These are phyloP conservation scores for Linnaemya vulpina DNA, from an alignment of 2,888 invertebrate genomes.

Conservation along the genomic window DNA sequence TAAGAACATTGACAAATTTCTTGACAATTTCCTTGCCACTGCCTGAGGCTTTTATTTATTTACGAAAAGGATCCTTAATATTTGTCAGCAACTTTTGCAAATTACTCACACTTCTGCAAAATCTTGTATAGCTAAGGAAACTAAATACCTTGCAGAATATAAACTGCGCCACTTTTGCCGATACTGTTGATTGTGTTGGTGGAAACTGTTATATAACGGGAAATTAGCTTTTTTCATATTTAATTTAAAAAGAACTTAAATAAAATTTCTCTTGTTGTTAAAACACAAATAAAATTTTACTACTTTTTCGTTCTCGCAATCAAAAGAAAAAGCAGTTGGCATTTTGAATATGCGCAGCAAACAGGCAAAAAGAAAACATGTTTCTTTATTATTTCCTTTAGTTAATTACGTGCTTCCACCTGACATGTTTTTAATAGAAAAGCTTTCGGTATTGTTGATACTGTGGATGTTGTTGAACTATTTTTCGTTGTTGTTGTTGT, in stretches of 20 bases:
- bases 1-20: no score
- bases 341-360: slow-evolving; percentile 28
- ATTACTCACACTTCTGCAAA: not conserved
- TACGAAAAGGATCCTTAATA: not conserved
- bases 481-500: not conserved
- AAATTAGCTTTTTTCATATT: slow-evolving; percentile 40
- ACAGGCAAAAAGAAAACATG: slow-evolving; percentile 41
- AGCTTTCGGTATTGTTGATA: slow-evolving; percentile 17
- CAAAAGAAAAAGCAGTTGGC: slow-evolving; percentile 31
- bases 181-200: slow-evolving; percentile 27
- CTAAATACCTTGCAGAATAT: not conserved
- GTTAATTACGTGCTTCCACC: slow-evolving; percentile 62
- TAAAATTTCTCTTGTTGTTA: slow-evolving; percentile 10
- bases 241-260: slow-evolving; percentile 15
- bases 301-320: slow-evolving; percentile 26
- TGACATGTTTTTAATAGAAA: slow-evolving; percentile 54
- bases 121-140: not conserved
- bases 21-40: no score
- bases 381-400: slow-evolving; percentile 61
- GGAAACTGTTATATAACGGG: slow-evolving; percentile 38
- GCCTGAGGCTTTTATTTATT: no score
- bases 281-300: slow-evolving; percentile 47
- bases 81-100: not conserved
- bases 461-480: not conserved
- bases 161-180: not conserved